Evolutionary conservation across 1,140 invertebrate genomes (phyloP), one percentile per base, ranked within the genome.

Genomic region (Euborellia annulipes): DNA sequence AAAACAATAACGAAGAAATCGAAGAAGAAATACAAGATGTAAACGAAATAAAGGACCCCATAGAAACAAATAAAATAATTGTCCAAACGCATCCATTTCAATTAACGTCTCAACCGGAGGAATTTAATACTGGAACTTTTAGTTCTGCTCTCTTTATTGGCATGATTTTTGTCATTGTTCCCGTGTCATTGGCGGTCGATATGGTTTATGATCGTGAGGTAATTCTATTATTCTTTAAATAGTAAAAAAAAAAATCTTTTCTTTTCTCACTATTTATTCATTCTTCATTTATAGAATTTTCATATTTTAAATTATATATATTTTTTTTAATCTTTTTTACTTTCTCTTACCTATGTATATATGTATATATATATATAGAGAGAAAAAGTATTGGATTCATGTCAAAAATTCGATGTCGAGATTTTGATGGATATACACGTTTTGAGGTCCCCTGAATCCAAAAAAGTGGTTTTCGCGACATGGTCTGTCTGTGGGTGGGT

Each of bases 121-220:
- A 73, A 45, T 82, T 84, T 52, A 80, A 82, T 56, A 56, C 77
- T 23, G 75, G 74, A n/a, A 72, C 75, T 38, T 78, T 82, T 21
- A 75, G 77, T 2, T 74, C 79, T 20, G 70, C 79, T 13, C 67
- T 82, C 2, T 76, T 84, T 47, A 73, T 87, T 55, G 84, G 82
- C 9, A 78, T 86, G 73, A 76, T 80, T 40, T 84, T 86, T 55
- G 74, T 79, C 2, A 58, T 84, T 36, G 71, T 86, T 27, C 78
- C 84, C 0, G 74, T 84, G 40, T 79, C 76, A 27, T 66, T 88
- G 50, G 78, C 77, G 9, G 73, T 83, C n/a, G 81, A 85, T 46
- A 76, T 87, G 63, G 84, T 88, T 1, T 76, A 82, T 55, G 85
- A 89, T 64, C 68, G 83, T 60, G 80, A 88, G 71, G 85, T 88